Evolutionary conservation across 2,888 invertebrate species (phyloP), one percentile per base, ranked within the genome.

Genomic region (Chloroclystis v-ata): DNA sequence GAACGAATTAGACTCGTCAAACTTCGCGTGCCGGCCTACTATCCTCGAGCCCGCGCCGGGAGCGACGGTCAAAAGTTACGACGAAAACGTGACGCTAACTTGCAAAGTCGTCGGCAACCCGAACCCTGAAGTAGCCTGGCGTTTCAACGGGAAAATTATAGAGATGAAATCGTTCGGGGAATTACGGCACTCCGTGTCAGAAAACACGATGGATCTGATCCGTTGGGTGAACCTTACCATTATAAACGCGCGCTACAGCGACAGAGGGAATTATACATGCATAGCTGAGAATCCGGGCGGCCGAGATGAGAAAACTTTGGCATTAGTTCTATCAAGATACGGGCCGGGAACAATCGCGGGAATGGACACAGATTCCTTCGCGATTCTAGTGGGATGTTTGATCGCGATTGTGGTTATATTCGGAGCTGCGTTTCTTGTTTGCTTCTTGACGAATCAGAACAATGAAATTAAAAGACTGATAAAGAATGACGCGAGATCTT

Each of bases 241-340:
- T 43, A 83, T 90, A 1, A 89, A 91, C 14, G 89, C 92, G 0
- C 75, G 90, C 8, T 82, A 89, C 10, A 89, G 89, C 33, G 95
- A 95, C 68, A 89, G 90, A 60, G 94, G 94, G 0, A 91, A 92
- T 51, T 95, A 94, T 72, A 90, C 91, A 1, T 97, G 97, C 67
- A 89, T 93, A 0, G 96, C 96, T 0, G 93, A 92, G 63, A 97
- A 95, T 72, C 91, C 92, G 0, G 97, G 95, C 0, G 97, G 96
- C 0, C 89, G 90, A 4, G 93, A 92, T 44, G 94, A 95, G 68
- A 91, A 91, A 43, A 95, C 94, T 60, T 84, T 96, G 37, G 91
- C 91, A 4, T 74, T 97, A 28, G 75, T 90, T 4, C 61, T 89
- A n/a, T 79, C 83, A 9, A 85, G 75, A 61, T 86, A 87, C 67